Percentiles rank a stretch among this genome's conserved stretches.
These are phyloP conservation scores for Sphaerodactylus townsendi DNA, from an alignment of 2,113 vertebrate species.

Conservation along the genomic window DNA sequence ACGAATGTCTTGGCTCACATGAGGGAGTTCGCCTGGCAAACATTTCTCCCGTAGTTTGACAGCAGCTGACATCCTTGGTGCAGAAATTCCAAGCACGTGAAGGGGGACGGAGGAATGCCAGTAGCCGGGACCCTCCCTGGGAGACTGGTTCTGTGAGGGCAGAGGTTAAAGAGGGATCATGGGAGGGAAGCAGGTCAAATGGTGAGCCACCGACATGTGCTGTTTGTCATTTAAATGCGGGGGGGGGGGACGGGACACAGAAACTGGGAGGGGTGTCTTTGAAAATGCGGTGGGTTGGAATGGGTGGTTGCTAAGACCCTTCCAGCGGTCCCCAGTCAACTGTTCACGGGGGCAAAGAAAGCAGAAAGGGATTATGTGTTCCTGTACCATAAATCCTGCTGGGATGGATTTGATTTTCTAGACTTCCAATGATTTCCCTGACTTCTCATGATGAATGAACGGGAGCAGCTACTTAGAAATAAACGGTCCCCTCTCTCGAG, in stretches of 20 bases:
- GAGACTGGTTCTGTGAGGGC: slow-evolving; percentile 58
- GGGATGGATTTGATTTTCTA: slow-evolving; percentile 28
- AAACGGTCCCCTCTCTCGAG: no score
- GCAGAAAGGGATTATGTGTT: slow-evolving; percentile 19
- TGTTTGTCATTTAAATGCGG: background rate
- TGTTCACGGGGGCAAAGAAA: background rate
- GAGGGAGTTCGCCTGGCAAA: background rate
- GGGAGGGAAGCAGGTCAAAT: slow-evolving; percentile 85
- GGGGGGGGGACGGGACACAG: no score
- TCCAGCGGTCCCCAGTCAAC: background rate
- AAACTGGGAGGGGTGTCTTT: background rate
- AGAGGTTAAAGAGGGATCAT: slow-evolving; percentile 72
- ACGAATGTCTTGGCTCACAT: background rate
- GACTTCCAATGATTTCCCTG: background rate
- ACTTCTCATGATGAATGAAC: background rate
- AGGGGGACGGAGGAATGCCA: slow-evolving; percentile 54
- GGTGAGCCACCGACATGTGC: slow-evolving; percentile 69
- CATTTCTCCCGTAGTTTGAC: slow-evolving; percentile 26
- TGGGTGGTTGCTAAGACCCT: no score
- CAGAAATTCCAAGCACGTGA: slow-evolving; percentile 16
- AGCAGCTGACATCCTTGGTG: slow-evolving; percentile 13
- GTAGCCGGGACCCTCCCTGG: slow-evolving; percentile 30
- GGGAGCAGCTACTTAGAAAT: background rate
- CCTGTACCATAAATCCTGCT: slow-evolving; percentile 20
- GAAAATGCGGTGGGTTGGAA: background rate